Conservation (phyloP, 2,113 vertebrate genomes). For the Gnathonemus longibarbis region DNA sequence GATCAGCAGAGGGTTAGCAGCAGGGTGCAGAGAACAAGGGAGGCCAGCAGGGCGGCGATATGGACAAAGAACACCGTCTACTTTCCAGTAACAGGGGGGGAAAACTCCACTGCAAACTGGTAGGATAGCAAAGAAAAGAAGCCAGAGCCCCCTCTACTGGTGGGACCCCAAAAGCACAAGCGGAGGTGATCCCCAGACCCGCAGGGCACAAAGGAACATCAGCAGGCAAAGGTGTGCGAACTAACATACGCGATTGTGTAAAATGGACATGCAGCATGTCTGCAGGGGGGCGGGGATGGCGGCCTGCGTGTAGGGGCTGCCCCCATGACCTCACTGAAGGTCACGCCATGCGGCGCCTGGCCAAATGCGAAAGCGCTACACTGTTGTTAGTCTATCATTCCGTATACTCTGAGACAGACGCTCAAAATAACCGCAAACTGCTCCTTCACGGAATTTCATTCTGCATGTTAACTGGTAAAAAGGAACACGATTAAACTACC, state of each 20-base stretch:
- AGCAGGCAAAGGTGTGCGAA: neutral
- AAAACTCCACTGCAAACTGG: neutral
- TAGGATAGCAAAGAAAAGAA: neutral
- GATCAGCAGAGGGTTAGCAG: neutral
- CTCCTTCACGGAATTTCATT: neutral
- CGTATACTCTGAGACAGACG: neutral
- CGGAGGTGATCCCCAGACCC: neutral
- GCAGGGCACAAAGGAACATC: neutral
- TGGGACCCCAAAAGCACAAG: neutral
- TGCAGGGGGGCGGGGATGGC: neutral
- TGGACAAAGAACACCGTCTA: neutral
- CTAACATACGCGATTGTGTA: neutral
- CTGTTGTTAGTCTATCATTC: neutral
- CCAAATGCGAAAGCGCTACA: neutral
- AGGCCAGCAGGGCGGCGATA: neutral
- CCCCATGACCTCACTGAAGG: neutral
- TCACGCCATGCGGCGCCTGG: neutral
- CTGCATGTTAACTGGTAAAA: neutral
- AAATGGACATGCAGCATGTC: neutral
- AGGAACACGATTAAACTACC: neutral
- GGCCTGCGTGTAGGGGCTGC: neutral
- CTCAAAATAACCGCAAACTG: neutral
- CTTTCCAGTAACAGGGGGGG: neutral
- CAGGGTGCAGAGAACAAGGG: neutral
- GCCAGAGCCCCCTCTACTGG: neutral